phyloP scores from a whole-genome alignment of 2,797 vertebrate species.

The Champsocephalus gunnari region DNA sequence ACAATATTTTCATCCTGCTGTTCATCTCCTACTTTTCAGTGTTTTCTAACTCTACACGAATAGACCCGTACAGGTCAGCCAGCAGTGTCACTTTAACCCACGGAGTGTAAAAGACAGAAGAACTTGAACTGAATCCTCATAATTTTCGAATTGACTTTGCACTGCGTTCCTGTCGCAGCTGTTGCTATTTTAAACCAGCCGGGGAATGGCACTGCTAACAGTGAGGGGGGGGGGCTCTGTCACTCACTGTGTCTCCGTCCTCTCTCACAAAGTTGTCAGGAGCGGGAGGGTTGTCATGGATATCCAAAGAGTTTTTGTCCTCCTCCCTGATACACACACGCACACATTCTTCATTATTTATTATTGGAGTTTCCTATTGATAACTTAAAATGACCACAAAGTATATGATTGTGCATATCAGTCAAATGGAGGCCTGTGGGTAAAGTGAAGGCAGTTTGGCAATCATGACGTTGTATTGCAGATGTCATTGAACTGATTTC shows the following conservation, averaged over 20 bases:
- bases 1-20: neutral
- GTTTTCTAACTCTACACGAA: neutral
- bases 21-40: neutral
- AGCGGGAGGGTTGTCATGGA: slow-evolving; percentile 89
- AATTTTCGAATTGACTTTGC: slow-evolving; percentile 38
- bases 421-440: neutral
- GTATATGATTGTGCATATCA: too few species aligned
- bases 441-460: slow-evolving; percentile 1
- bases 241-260: slow-evolving; percentile 85
- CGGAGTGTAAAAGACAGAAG: slow-evolving; percentile 18
- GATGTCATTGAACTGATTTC: slow-evolving; percentile 1
- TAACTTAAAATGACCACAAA: too few species aligned
- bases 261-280: slow-evolving; percentile 88
- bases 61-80: neutral
- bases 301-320: slow-evolving; percentile 92
- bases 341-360: too few species aligned
- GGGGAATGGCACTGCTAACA: slow-evolving; percentile 50
- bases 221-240: slow-evolving; percentile 22
- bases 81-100: neutral
- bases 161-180: slow-evolving; percentile 52
- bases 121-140: slow-evolving; percentile 24
- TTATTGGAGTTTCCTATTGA: too few species aligned
- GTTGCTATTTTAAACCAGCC: slow-evolving; percentile 72
- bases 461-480: neutral
- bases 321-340: slow-evolving; percentile 86